Percentiles rank a stretch among this genome's conserved stretches.
Conservation (phyloP, 2,113 vertebrate genomes). For the human region GRCh38 chr5:152193001-152193500, state of each 20-base stretch:
- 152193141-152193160: background rate
- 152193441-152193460: background rate
- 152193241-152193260: background rate
- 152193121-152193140: background rate
- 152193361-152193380: background rate
- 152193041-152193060: background rate
- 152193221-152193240: background rate
- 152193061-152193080: background rate
- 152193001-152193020: background rate
- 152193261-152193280: background rate
- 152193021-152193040: background rate
- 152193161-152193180: background rate
- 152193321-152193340: background rate
- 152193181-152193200: background rate
- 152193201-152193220: background rate
- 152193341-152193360: background rate
- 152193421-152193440: background rate
- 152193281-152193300: background rate
- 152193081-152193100: background rate
- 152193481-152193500: background rate
- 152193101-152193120: background rate
- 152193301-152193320: background rate
- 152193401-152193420: background rate
- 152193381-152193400: background rate
- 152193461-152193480: background rate